These are phyloP conservation scores for Andricus quercusramuli DNA, from an alignment of 2,888 invertebrate species.

Conservation along the genomic window DNA sequence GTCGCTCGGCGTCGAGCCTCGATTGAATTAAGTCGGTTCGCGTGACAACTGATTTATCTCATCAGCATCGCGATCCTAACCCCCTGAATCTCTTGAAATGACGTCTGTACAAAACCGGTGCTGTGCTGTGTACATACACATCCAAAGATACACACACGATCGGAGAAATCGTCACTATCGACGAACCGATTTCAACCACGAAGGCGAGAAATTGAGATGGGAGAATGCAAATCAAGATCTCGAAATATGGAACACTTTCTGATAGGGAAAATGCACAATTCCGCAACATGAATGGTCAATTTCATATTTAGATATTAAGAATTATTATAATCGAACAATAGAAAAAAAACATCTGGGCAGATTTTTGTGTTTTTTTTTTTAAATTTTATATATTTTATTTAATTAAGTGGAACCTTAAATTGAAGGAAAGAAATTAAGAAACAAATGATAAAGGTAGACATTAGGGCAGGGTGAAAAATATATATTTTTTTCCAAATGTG, in stretches of 20 bases:
- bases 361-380: no score
- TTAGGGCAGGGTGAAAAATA: no score
- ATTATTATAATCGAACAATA: no score
- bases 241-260: background rate
- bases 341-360: no score
- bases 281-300: background rate
- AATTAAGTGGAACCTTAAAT: no score
- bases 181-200: background rate
- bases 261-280: background rate
- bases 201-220: conserved; percentile 24
- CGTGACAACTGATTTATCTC: conserved; percentile 72
- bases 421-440: no score
- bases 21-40: conserved; percentile 71
- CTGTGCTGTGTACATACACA: background rate
- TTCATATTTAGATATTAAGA: no score
- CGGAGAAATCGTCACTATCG: background rate
- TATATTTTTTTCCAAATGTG: no score
- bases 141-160: background rate
- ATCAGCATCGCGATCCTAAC: conserved; percentile 47
- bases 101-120: conserved; percentile 40
- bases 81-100: conserved; percentile 33
- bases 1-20: conserved; percentile 63
- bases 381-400: no score
- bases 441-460: no score
- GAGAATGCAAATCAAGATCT: conserved; percentile 21